Percentiles rank a stretch among this genome's conserved stretches.
Evolutionary conservation across 2,797 vertebrate species (phyloP).

Genomic region (Galago senegalensis): DNA sequence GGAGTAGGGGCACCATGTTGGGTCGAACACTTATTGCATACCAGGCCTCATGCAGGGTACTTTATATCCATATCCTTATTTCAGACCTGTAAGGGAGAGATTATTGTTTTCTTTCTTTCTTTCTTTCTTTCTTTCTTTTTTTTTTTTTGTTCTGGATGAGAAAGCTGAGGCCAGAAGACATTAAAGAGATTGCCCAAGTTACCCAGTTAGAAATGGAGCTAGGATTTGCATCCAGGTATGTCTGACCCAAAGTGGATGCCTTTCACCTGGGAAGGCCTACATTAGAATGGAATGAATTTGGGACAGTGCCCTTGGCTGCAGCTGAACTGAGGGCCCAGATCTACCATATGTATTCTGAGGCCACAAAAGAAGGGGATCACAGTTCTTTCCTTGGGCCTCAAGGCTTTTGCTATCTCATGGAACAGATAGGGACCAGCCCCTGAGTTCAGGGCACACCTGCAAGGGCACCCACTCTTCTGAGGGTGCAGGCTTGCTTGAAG

Average conservation of each 20-base stretch:
- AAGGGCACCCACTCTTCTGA: not conserved
- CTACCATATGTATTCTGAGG: not conserved
- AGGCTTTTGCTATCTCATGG: not conserved
- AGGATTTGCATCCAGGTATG: not conserved
- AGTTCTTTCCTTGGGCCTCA: not conserved
- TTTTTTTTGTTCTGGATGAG: not conserved
- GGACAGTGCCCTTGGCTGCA: not conserved
- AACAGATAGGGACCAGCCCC: not conserved
- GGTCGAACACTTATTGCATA: not conserved
- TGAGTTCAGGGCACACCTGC: not conserved
- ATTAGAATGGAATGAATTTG: not conserved
- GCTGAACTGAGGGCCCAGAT: not conserved
- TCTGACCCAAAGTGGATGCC: not conserved
- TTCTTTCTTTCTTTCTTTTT: not conserved
- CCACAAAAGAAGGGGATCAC: not conserved
- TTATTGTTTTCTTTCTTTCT: not conserved
- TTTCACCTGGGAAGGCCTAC: not conserved
- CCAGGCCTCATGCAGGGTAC: not conserved
- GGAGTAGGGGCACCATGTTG: not conserved
- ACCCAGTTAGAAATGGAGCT: slow-evolving; percentile 23
- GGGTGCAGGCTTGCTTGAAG: not conserved
- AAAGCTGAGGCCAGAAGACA: not conserved
- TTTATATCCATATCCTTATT: not conserved
- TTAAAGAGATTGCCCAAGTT: not conserved
- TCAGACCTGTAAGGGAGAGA: not conserved